These are phyloP conservation scores for Coracopsis vasa DNA, from an alignment of 2,113 vertebrate genomes.

Conservation along the genomic window DNA sequence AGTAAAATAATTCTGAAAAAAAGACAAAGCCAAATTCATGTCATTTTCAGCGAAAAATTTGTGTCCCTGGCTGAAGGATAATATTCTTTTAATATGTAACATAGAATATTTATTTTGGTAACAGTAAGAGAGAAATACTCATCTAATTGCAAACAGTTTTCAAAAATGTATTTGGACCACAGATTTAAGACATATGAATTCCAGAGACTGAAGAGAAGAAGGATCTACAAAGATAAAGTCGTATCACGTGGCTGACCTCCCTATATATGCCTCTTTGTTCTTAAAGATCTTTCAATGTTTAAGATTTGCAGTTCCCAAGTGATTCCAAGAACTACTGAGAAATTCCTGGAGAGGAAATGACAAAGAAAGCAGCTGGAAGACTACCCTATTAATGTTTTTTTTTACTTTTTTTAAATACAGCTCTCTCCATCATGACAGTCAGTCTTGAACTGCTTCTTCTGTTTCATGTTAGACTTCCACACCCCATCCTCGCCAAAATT, in stretches of 20 bases:
- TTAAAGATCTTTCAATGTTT: background rate
- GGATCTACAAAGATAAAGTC: background rate
- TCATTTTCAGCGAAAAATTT: constrained; percentile 24
- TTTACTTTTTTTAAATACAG: background rate
- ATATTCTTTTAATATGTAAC: constrained; percentile 22
- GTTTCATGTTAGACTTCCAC: background rate
- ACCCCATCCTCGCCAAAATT: background rate
- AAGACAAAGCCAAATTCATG: constrained; percentile 13
- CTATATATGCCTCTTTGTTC: constrained; percentile 22
- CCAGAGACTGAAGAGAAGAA: background rate
- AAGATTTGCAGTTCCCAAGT: background rate
- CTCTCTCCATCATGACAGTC: background rate
- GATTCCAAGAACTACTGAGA: constrained; percentile 34
- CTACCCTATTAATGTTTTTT: background rate
- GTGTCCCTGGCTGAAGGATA: background rate
- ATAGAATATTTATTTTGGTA: constrained; percentile 55
- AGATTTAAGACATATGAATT: constrained; percentile 44
- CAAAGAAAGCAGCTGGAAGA: constrained; percentile 24
- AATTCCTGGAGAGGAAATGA: constrained; percentile 51
- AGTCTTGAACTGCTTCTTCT: background rate
- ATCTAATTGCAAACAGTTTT: constrained; percentile 57
- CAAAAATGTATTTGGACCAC: background rate
- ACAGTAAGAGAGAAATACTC: constrained; percentile 23
- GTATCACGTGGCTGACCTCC: constrained; percentile 3
- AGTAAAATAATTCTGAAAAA: constrained; percentile 18